Base-by-base conservation (phyloP, 2,888 invertebrate genomes). In the Leptinotarsa haldemani region DNA sequence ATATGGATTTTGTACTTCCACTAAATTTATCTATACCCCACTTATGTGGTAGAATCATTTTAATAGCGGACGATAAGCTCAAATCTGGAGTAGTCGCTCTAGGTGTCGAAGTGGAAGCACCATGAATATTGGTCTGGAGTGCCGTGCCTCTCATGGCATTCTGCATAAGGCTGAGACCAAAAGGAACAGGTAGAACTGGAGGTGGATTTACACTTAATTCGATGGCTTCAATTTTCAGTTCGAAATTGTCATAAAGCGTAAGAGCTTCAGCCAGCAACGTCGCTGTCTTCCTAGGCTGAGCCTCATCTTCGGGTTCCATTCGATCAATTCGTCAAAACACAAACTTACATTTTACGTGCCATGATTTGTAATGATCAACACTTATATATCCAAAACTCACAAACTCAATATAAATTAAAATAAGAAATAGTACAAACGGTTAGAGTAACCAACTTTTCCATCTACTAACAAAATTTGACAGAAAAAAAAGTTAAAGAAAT, bases 31-130 rank as follows among this genome's bases (percentile, higher is more conserved):
- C 46, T 3, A 65, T 30, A 4, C 65, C 58, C 65, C 65, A 70
- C 18, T 65, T 70, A 53, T 70, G 65, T 15, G 70, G 70, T 65
- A 65, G 70, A 40, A 65, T 25, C 65, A 65, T 70, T 22, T 64
- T 56, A 9, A 12, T 15, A 9, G 53, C 3, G 16, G 48, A 48
- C 16, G 4, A 16, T 15, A 15, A 15, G 4, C 16, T 12, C 13
- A 15, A 15, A 16, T 15, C 16, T 18, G 13, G 13, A 18, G 40
- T 13, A 9, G n/a, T 16, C 13, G 47, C 9, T 40, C n/a, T 12
- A 30, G 65, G 30, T 4, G 65, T 30, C 7, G 46, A 65, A 2
- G 0, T 25, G 2, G 65, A 40, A 12, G n/a, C 40, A 40, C 13
- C n/a, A 1, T 16, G 40, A 22, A 46, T 18, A 9, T 40, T 40